Evolutionary conservation across 1,140 invertebrate genomes (phyloP).

Genomic region (Brachionus paranguensis): DNA sequence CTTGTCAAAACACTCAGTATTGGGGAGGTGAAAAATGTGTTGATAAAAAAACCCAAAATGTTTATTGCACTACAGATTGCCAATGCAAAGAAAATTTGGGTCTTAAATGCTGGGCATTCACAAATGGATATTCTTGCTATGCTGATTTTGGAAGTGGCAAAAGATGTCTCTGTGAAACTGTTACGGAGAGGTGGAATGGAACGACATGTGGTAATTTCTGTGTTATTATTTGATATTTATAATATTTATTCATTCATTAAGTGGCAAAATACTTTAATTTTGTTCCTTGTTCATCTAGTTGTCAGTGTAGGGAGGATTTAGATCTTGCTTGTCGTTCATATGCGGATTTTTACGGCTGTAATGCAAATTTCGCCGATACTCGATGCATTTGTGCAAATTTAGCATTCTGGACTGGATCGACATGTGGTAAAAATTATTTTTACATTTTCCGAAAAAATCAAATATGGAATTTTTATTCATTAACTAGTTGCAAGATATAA

Average conservation of each 20-base stretch:
- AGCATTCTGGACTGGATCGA: neutral
- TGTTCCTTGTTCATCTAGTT: neutral
- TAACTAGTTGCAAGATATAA: neutral
- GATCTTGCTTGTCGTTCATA: neutral
- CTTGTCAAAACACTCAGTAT: neutral
- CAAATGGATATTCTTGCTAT: neutral
- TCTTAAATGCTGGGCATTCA: neutral
- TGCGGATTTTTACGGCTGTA: neutral
- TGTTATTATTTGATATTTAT: neutral
- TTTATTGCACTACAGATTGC: neutral
- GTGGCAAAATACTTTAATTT: neutral
- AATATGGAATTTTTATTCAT: neutral
- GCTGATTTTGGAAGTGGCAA: neutral
- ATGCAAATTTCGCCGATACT: neutral
- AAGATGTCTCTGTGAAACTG: neutral
- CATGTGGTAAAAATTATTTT: neutral
- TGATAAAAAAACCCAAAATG: neutral
- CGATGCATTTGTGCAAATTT: neutral
- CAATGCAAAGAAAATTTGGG: conserved; percentile 1
- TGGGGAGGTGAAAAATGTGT: neutral
- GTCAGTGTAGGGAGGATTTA: neutral
- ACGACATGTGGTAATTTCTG: neutral
- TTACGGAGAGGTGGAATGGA: neutral
- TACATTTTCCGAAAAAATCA: neutral
- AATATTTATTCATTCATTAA: neutral